Conservation (phyloP, 1,140 invertebrate genomes). For the Phocides pigmalion region DNA sequence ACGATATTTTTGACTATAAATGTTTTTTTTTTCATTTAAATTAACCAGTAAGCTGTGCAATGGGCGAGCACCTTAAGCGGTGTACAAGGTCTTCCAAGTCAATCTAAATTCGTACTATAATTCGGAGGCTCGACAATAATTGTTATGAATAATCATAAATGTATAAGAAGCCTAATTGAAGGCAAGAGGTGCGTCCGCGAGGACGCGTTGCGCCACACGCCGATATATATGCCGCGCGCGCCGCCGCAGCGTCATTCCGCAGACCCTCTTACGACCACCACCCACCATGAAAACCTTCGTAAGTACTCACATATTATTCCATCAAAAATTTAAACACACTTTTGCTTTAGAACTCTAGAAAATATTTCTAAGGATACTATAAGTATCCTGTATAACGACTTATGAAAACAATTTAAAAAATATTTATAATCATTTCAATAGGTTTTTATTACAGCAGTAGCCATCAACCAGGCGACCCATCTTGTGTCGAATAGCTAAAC, state of each 20-base stretch:
- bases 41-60: too few relatives aligned
- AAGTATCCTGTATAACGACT: too few relatives aligned
- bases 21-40: too few relatives aligned
- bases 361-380: too few relatives aligned
- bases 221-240: slow-evolving; percentile 4
- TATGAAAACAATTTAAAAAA: too few relatives aligned
- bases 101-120: background rate
- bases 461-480: too few relatives aligned
- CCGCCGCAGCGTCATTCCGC: background rate
- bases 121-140: slow-evolving; percentile 2
- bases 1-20: too few relatives aligned
- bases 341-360: background rate
- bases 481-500: too few relatives aligned
- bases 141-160: slow-evolving; percentile 6
- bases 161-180: slow-evolving; percentile 1
- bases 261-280: background rate
- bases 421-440: too few relatives aligned
- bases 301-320: background rate
- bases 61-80: background rate
- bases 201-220: slow-evolving; percentile 7
- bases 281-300: background rate
- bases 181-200: slow-evolving; percentile 1
- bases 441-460: too few relatives aligned
- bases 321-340: background rate
- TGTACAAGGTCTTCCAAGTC: background rate